These are phyloP conservation scores for Macheiramphus alcinus DNA, from an alignment of 2,113 vertebrate species.

Conservation along the genomic window DNA sequence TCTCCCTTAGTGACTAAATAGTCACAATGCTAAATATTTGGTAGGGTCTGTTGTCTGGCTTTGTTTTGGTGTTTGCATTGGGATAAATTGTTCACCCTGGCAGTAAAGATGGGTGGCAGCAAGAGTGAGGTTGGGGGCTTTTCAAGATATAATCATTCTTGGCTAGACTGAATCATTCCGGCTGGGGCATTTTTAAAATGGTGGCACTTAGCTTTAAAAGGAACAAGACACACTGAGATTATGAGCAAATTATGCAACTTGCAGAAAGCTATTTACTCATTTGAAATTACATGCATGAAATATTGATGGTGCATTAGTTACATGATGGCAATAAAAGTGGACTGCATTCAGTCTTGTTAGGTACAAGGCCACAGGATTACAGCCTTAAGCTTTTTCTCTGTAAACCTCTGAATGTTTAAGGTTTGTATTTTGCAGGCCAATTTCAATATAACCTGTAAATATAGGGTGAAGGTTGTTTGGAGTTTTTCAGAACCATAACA, in stretches of 20 bases:
- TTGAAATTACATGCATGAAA: conserved; percentile 12
- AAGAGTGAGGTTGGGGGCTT: neutral
- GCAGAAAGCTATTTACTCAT: conserved; percentile 27
- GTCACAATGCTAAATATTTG: neutral
- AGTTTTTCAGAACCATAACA: neutral
- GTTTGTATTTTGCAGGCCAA: neutral
- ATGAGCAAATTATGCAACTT: conserved; percentile 49
- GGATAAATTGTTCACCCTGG: neutral
- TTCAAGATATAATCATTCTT: neutral
- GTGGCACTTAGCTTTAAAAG: conserved; percentile 32
- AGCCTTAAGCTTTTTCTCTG: neutral
- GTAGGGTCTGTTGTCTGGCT: neutral
- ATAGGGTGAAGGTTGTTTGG: neutral
- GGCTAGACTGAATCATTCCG: neutral
- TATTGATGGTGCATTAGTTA: conserved; percentile 1
- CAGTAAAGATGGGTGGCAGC: neutral
- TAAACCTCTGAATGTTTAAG: neutral
- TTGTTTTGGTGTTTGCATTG: conserved; percentile 43
- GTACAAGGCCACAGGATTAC: neutral
- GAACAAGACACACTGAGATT: conserved; percentile 12
- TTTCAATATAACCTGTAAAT: neutral
- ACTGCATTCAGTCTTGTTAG: neutral
- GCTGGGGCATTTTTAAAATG: neutral
- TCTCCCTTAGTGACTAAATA: neutral
- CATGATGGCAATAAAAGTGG: neutral